Evolutionary conservation across 2,888 invertebrate genomes (phyloP).

Genomic region (Yponomeuta malinellus): DNA sequence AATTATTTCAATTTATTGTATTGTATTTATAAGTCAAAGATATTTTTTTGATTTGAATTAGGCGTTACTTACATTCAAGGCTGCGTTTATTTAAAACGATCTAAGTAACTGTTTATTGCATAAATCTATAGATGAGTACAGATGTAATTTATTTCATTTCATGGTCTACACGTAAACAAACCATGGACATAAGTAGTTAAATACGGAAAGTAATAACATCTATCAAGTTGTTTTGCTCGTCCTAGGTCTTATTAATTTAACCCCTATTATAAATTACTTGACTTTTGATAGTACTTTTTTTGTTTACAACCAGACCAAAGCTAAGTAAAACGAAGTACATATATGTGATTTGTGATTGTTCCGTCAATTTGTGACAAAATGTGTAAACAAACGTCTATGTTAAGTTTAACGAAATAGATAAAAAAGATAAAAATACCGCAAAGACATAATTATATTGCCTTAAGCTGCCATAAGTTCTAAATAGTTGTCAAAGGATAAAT

Average conservation of each 20-base stretch:
- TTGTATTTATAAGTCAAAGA: background rate
- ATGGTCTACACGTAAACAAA: background rate
- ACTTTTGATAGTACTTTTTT: too few species aligned
- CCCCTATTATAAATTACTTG: too few species aligned
- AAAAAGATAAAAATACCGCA: background rate
- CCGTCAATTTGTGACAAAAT: too few species aligned
- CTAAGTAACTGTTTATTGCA: conserved; percentile 1
- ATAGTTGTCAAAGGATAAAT: background rate
- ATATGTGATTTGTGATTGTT: too few species aligned
- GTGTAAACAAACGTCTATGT: too few species aligned
- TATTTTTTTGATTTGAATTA: background rate
- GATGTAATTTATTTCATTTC: background rate
- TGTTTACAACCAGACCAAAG: too few species aligned
- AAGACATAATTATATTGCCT: background rate
- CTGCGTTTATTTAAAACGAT: conserved; percentile 4
- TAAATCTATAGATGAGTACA: background rate
- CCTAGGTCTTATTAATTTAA: too few species aligned
- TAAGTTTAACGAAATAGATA: too few species aligned
- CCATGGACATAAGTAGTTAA: background rate
- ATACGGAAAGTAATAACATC: background rate
- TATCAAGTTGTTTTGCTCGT: too few species aligned
- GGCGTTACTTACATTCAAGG: conserved; percentile 2
- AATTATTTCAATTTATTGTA: background rate
- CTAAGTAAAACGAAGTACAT: too few species aligned
- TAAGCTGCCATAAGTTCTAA: background rate